Percentiles rank a stretch among this genome's conserved stretches.
Conservation (phyloP, 2,888 invertebrate species). For the Eristalis pertinax region DNA sequence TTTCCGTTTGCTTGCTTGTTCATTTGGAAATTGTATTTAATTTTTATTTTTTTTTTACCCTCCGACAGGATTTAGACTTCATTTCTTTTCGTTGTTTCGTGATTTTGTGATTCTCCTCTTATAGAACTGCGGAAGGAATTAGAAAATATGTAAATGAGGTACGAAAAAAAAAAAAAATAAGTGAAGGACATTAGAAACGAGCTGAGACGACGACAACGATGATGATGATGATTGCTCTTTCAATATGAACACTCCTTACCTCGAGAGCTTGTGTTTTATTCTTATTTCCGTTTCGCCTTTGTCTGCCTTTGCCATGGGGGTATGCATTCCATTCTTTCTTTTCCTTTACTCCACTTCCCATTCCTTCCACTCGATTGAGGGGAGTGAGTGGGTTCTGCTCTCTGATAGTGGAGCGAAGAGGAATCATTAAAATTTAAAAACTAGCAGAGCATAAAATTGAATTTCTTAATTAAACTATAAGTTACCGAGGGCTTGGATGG, state of each 20-base stretch:
- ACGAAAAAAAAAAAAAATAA: conserved; percentile 35
- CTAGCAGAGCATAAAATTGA: conserved; percentile 72
- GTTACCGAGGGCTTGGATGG: conserved; percentile 26
- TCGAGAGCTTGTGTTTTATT: conserved; percentile 20
- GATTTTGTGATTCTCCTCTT: conserved; percentile 14
- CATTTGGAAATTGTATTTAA: conserved; percentile 56
- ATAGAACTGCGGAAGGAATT: not conserved
- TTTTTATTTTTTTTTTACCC: not conserved
- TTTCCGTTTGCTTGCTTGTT: conserved; percentile 57
- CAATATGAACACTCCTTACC: conserved; percentile 26
- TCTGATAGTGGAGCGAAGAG: not conserved
- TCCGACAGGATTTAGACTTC: not conserved
- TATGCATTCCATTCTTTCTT: not conserved
- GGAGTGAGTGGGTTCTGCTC: not conserved
- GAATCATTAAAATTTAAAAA: conserved; percentile 35
- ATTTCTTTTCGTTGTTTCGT: conserved; percentile 21
- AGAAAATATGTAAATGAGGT: conserved; percentile 43
- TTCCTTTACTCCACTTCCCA: not conserved
- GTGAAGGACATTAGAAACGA: not conserved
- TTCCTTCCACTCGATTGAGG: not conserved
- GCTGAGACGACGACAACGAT: not conserved
- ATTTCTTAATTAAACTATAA: conserved; percentile 72
- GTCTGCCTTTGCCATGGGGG: too few relatives aligned
- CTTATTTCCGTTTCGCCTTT: not conserved
- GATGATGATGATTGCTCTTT: conserved; percentile 31